Percentiles rank a stretch among this genome's conserved stretches.
Conservation (phyloP, 2,113 vertebrate species). For the Pimephales promelas region DNA sequence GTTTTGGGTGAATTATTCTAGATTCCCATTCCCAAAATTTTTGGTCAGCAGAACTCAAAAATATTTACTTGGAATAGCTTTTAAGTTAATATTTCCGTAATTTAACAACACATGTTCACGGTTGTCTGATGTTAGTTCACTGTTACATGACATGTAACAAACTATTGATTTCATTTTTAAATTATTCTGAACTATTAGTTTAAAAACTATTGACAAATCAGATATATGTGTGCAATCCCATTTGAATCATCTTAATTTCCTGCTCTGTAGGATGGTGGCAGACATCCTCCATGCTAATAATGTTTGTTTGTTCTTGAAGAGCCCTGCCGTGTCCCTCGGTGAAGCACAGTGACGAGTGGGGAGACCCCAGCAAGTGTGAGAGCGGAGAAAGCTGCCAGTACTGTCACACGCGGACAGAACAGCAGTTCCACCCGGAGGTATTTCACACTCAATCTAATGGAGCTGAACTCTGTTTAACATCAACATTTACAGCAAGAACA, state of each 20-base stretch:
- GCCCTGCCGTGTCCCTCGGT: slow-evolving; percentile 93
- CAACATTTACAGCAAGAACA: not conserved
- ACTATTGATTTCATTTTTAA: not conserved
- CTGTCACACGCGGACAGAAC: slow-evolving; percentile 95
- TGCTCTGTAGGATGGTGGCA: not conserved
- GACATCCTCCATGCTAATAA: not conserved
- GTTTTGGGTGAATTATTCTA: too few relatives aligned
- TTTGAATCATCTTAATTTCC: not conserved
- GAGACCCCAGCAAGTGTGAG: slow-evolving; percentile 97
- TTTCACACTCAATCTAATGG: not conserved
- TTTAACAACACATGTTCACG: too few relatives aligned
- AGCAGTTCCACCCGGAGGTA: slow-evolving; percentile 98
- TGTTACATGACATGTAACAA: too few relatives aligned
- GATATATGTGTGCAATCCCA: not conserved
- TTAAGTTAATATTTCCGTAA: too few relatives aligned
- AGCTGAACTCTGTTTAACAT: not conserved
- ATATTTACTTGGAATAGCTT: too few relatives aligned
- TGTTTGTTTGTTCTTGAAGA: slow-evolving; percentile 66
- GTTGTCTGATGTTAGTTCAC: too few relatives aligned
- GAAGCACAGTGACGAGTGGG: slow-evolving; percentile 97
- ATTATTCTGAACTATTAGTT: not conserved
- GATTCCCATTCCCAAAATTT: too few relatives aligned
- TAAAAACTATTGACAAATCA: not conserved
- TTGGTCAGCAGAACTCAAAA: too few relatives aligned
- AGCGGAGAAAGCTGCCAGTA: slow-evolving; percentile 92